Conservation (phyloP, 1,140 invertebrate genomes). For the Nephotettix cincticeps region DNA sequence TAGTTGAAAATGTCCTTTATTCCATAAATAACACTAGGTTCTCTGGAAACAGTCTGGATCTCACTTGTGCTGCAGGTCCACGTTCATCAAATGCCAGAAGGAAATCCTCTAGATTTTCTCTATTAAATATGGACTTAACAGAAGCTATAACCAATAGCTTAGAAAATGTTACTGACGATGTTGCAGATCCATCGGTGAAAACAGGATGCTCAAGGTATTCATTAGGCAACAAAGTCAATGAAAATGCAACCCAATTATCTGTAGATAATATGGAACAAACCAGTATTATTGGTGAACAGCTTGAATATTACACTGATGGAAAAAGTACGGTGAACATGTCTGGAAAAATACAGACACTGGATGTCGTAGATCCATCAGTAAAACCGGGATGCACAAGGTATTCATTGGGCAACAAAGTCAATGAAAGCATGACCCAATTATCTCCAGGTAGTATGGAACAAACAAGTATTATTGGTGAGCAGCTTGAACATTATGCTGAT, state of each 20-base stretch:
- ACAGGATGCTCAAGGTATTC: no score
- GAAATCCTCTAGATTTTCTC: neutral
- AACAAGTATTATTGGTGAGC: neutral
- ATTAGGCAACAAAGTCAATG: no score
- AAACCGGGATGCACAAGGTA: no score
- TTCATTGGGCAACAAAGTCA: no score
- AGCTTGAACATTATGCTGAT: neutral
- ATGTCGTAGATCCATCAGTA: no score
- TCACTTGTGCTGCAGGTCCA: neutral
- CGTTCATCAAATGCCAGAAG: neutral
- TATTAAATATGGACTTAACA: constrained; percentile 13
- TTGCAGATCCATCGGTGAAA: no score
- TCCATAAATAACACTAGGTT: neutral
- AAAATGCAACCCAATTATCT: no score
- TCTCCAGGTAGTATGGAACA: neutral
- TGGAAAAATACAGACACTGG: neutral
- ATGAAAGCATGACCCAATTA: no score
- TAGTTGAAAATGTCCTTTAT: neutral
- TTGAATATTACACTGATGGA: neutral
- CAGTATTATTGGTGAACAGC: neutral
- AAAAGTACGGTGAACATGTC: neutral
- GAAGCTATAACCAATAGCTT: neutral
- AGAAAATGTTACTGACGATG: no score
- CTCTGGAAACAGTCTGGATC: neutral
- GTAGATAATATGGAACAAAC: neutral